These are phyloP conservation scores for Maniola hyperantus DNA, from an alignment of 2,888 invertebrate genomes.

Conservation along the genomic window DNA sequence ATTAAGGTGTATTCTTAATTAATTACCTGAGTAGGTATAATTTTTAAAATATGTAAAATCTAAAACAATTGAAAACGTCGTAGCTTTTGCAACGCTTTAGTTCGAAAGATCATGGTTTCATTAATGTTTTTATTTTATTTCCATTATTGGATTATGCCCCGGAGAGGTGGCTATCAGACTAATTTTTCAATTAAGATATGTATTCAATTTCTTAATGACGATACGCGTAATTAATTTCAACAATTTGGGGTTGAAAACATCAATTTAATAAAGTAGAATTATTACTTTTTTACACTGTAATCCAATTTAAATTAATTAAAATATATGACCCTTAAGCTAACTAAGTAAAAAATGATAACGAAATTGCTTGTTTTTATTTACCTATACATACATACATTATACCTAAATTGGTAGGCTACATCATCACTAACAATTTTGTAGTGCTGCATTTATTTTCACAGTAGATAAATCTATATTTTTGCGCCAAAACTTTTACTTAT, in stretches of 20 bases:
- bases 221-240: conserved; percentile 25
- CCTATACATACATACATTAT: neutral
- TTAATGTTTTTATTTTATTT: neutral
- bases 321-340: neutral
- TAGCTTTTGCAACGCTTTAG: neutral
- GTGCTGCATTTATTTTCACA: too few relatives aligned
- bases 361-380: neutral
- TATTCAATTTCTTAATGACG: conserved; percentile 28
- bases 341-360: conserved; percentile 31
- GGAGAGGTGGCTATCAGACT: neutral
- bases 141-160: conserved; percentile 25
- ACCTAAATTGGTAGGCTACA: neutral
- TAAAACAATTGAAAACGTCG: too few relatives aligned
- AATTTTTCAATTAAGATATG: conserved; percentile 20
- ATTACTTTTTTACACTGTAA: conserved; percentile 38
- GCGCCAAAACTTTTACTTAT: too few relatives aligned
- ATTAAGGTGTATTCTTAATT: too few relatives aligned
- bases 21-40: too few relatives aligned
- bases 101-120: neutral
- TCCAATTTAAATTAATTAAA: conserved; percentile 40
- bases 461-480: too few relatives aligned
- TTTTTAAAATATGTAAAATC: too few relatives aligned
- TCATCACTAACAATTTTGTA: neutral
- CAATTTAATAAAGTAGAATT: conserved; percentile 39
- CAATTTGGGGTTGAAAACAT: conserved; percentile 22